Base-by-base conservation (phyloP, 2,113 vertebrate species). In the Pterophyllum scalare region DNA sequence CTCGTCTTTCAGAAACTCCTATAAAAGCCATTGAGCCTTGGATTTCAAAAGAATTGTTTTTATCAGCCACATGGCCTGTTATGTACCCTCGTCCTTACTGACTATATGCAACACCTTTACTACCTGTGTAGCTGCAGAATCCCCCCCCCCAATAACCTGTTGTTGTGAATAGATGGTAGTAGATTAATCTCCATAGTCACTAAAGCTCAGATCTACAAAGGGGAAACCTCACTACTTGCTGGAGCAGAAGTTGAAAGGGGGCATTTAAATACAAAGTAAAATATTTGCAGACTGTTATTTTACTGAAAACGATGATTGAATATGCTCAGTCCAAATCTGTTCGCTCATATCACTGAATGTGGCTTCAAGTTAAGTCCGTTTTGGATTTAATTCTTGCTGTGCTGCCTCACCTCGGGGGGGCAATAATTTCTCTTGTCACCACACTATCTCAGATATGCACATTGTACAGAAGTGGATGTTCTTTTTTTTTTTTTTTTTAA, bases 381-480 rank as follows among this genome's bases (percentile, higher is more conserved):
- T 79, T 67, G 76, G 80, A 54, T 81, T 86, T 74, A 22, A 82
- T 65, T 91, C 78, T 83, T 85, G 80, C 79, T 61, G 26, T 33
- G 72, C 85, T 54, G 86, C 86, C 84, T 87, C 65, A 20, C 75
- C 52, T n/a, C 9, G 6, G 20, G 14, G n/a, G 6, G 38, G 49
- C 9, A 20, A 67, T 80, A 28, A 77, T 56, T 87, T 83, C 58
- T 84, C 62, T 90, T 35, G 80, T 87, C 86, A 87, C 85, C 90
- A 93, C 92, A 95, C 92, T 93, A 95, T 94, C 90, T 91, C 87
- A 91, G 91, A 93, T 93, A 93, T 94, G 93, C 94, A 94, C 94
- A 94, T 93, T 95, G 94, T 94, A 94, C 91, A 94, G 85, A 89
- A 78, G 87, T 52, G 49, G 83, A 83, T 88, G 77, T 89, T 91